Evolutionary conservation across 2,888 invertebrate species (phyloP).

Genomic region (Sarcophaga carnaria): DNA sequence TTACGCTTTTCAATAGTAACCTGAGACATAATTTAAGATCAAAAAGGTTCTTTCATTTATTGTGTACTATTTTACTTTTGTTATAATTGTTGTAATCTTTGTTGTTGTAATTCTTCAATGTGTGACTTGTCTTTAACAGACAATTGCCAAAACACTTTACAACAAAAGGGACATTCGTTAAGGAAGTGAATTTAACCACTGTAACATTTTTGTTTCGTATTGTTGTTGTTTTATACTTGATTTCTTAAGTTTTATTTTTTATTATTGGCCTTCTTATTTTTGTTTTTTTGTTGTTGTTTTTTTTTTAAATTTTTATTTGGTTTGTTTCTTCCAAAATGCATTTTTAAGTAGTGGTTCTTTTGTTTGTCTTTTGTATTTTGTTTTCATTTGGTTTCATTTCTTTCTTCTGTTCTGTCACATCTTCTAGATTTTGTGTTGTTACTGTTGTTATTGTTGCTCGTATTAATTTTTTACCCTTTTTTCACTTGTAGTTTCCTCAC

Average conservation of each 20-base stretch:
- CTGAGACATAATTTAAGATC: constrained; percentile 68
- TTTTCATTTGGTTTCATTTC: constrained; percentile 18
- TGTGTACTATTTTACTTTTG: background rate
- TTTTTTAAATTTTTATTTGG: background rate
- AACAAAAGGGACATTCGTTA: constrained; percentile 17
- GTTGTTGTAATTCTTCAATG: background rate
- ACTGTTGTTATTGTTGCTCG: background rate
- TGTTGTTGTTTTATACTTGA: constrained; percentile 59
- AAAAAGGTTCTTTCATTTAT: constrained; percentile 33
- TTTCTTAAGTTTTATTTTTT: constrained; percentile 55
- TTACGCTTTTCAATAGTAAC: constrained; percentile 68
- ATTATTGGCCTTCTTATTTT: constrained; percentile 26
- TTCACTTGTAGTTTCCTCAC: constrained; percentile 2
- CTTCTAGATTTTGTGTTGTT: constrained; percentile 54
- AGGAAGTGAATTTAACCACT: constrained; percentile 68
- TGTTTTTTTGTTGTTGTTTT: background rate
- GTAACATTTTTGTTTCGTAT: constrained; percentile 56
- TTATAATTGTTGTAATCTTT: constrained; percentile 57
- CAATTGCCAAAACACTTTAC: constrained; percentile 6
- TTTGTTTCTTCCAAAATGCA: constrained; percentile 58
- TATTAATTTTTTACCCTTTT: constrained; percentile 53
- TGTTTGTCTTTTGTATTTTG: constrained; percentile 44
- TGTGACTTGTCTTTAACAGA: constrained; percentile 26
- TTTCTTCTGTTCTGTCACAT: constrained; percentile 34
- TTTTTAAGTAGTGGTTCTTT: constrained; percentile 65